Conservation (phyloP, 2,888 invertebrate genomes). For the Metopia argyrocephala region DNA sequence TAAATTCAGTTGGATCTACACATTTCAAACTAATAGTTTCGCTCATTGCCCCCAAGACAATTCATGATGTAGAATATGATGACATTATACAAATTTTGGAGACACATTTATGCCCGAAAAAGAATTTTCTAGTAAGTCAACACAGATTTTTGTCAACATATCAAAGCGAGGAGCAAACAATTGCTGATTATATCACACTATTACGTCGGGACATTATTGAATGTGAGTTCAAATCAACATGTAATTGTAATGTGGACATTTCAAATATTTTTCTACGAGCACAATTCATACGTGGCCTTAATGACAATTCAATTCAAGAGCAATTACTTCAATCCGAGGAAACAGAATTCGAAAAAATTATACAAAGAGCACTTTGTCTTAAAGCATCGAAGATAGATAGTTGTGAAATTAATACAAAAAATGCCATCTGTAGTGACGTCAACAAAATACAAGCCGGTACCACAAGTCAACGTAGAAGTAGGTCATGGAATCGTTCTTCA, state of each 20-base stretch:
- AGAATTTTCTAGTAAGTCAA: too few relatives aligned
- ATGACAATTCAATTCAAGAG: slow-evolving; percentile 26
- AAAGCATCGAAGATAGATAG: slow-evolving; percentile 42
- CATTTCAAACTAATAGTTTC: too few relatives aligned
- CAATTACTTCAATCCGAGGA: slow-evolving; percentile 45
- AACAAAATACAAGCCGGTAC: slow-evolving; percentile 28
- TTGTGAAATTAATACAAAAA: slow-evolving; percentile 29
- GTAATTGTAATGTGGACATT: slow-evolving; percentile 17
- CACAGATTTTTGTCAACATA: slow-evolving; percentile 39
- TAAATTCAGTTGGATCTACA: too few relatives aligned
- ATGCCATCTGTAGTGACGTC: neutral
- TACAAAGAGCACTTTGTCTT: slow-evolving; percentile 21
- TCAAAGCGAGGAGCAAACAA: slow-evolving; percentile 28
- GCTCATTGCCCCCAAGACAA: too few relatives aligned
- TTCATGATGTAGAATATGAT: too few relatives aligned
- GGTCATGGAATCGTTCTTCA: slow-evolving; percentile 8
- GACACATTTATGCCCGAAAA: too few relatives aligned
- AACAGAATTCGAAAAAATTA: slow-evolving; percentile 20
- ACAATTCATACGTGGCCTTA: slow-evolving; percentile 38
- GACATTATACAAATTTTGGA: too few relatives aligned
- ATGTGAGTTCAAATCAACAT: slow-evolving; percentile 20
- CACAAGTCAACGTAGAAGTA: neutral
- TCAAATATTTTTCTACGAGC: slow-evolving; percentile 36
- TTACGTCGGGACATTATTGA: slow-evolving; percentile 29
- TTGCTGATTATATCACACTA: slow-evolving; percentile 32